A percentile compares a stretch with the other conserved stretches of the same genome.
Conservation (phyloP, 2,888 invertebrate genomes). For the Idaea dimidiata region DNA sequence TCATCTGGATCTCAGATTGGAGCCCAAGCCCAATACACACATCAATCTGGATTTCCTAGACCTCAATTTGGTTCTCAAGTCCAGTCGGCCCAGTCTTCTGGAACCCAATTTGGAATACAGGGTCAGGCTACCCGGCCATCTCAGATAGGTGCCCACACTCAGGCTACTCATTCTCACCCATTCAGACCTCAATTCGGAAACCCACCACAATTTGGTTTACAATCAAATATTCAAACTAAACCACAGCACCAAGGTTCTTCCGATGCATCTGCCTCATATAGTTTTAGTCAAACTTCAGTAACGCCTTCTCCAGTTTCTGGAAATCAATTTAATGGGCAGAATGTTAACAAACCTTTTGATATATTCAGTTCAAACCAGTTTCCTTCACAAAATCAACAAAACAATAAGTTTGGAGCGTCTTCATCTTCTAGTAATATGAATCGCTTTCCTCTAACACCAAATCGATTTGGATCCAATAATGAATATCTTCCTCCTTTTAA, state of each 20-base stretch:
- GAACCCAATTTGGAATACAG: not conserved
- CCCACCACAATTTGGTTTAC: not conserved
- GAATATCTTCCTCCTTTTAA: slow-evolving; percentile 44
- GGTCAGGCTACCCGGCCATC: slow-evolving; percentile 14
- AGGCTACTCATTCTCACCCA: not conserved
- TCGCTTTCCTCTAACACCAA: slow-evolving; percentile 10
- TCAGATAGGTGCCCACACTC: slow-evolving; percentile 21
- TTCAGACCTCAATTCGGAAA: not conserved
- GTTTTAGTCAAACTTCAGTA: not conserved
- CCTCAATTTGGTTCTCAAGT: not conserved
- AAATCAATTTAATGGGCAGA: slow-evolving; percentile 16
- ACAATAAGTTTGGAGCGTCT: slow-evolving; percentile 9
- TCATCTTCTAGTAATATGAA: slow-evolving; percentile 6
- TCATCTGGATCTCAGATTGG: slow-evolving; percentile 21
- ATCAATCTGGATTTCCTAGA: not conserved
- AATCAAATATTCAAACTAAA: not conserved
- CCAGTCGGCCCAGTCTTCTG: not conserved
- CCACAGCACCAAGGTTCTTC: not conserved
- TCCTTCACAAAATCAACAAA: slow-evolving; percentile 12
- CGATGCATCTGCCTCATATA: not conserved
- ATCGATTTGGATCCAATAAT: slow-evolving; percentile 33
- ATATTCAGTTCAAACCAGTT: slow-evolving; percentile 9
- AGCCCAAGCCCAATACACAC: slow-evolving; percentile 9
- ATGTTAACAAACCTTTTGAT: slow-evolving; percentile 12
- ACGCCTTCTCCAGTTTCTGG: slow-evolving; percentile 5